phyloP scores from a whole-genome alignment of 2,888 invertebrate species.

The Vanessa cardui region DNA sequence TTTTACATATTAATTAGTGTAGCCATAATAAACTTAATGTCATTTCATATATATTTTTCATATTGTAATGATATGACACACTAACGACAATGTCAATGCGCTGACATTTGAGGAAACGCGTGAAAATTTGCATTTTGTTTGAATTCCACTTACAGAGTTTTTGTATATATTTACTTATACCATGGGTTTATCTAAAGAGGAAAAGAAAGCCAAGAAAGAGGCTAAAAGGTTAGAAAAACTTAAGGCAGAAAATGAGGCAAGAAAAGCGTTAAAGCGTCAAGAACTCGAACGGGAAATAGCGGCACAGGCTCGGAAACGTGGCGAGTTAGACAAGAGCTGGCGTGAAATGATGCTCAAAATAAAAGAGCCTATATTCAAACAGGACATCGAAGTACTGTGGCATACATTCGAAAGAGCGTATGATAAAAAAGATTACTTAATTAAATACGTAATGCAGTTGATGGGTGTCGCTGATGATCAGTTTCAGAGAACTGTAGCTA shows the following conservation, averaged over 20 bases:
- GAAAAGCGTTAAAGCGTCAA: slow-evolving; percentile 57
- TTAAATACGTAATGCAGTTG: slow-evolving; percentile 80
- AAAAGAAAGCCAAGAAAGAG: slow-evolving; percentile 68
- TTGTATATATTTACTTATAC: slow-evolving; percentile 31
- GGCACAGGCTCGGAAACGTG: slow-evolving; percentile 57
- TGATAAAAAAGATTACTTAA: slow-evolving; percentile 83
- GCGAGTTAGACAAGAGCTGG: slow-evolving; percentile 65
- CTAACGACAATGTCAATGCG: no score
- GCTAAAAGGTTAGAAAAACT: slow-evolving; percentile 63
- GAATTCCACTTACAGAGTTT: slow-evolving; percentile 3
- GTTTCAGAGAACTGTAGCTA: slow-evolving; percentile 84
- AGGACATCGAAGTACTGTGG: slow-evolving; percentile 72
- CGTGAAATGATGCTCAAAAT: slow-evolving; percentile 68
- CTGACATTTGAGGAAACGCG: background rate
- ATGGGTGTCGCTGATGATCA: slow-evolving; percentile 85
- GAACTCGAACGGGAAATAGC: slow-evolving; percentile 67
- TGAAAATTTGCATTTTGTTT: background rate
- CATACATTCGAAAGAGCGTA: slow-evolving; percentile 79
- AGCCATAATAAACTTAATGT: no score
- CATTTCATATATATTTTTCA: no score
- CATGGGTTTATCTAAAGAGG: slow-evolving; percentile 65
- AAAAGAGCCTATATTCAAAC: slow-evolving; percentile 68
- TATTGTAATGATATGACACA: no score
- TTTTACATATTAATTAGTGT: no score
- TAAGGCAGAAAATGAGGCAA: slow-evolving; percentile 52